Conservation (phyloP, 2,888 invertebrate genomes). For the Cylloceria caligata region DNA sequence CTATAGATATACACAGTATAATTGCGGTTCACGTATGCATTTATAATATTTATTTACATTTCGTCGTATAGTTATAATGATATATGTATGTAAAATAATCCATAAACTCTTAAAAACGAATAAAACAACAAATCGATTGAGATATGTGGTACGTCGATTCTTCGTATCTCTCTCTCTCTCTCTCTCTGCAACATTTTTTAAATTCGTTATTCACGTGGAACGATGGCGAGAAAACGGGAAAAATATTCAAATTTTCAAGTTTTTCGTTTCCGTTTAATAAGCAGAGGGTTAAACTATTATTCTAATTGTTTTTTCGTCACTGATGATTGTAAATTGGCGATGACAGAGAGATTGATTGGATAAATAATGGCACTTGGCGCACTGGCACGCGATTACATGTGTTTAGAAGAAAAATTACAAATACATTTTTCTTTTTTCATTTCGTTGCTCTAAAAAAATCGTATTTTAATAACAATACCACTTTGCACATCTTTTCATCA, state of each 20-base stretch:
- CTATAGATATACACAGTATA: conserved; percentile 29
- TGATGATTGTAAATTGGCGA: conserved; percentile 9
- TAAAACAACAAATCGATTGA: conserved; percentile 68
- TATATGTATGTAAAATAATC: conserved; percentile 41
- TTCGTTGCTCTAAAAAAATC: conserved; percentile 31
- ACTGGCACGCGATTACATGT: conserved; percentile 74
- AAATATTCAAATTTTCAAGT: conserved; percentile 23
- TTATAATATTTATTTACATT: conserved; percentile 60
- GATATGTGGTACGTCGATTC: conserved; percentile 36
- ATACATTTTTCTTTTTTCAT: conserved; percentile 39
- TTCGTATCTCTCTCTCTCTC: conserved; percentile 18
- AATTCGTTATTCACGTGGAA: conserved; percentile 11
- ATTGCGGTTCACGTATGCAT: conserved; percentile 25
- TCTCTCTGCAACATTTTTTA: conserved; percentile 9
- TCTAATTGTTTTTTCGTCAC: neutral
- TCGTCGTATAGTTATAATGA: conserved; percentile 45
- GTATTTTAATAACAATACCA: conserved; percentile 47
- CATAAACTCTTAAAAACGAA: conserved; percentile 67
- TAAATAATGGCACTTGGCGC: conserved; percentile 82
- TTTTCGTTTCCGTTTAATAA: conserved; percentile 15
- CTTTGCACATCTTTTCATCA: conserved; percentile 1
- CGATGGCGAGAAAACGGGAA: conserved; percentile 34
- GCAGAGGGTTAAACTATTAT: neutral
- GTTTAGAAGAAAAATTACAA: conserved; percentile 20
- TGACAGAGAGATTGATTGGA: conserved; percentile 48